Base-by-base conservation (phyloP, 1,140 invertebrate species). In the Saccostrea echinata region DNA sequence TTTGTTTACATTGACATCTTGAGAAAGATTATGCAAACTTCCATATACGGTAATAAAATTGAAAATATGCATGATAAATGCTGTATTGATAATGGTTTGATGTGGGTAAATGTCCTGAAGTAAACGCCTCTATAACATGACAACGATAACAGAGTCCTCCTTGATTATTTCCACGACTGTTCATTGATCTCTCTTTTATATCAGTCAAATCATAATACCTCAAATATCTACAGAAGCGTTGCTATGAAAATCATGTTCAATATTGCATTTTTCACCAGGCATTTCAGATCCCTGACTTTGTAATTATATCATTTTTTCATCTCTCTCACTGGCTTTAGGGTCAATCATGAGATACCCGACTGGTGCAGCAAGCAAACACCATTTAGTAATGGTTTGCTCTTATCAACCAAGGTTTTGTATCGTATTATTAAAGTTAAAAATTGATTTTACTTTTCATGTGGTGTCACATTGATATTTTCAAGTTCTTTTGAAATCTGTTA, bases 41-140 rank as follows among this genome's bases (percentile, higher is more conserved):
- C 27, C 68, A n/a, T n/a, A 76, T 30, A 76, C n/a, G n/a, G n/a
- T 30, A 76, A 76, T 30, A 76, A 30, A 30, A 76, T 33, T 16
- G 68, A 76, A 76, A 76, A 76, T 27, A 33, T 76, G 68, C 68
- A 76, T 30, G 68, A 76, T 33, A 76, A 76, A 76, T 76, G 68
- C 27, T 12, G 0, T 76, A 76, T 76, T 16, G 27, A 76, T 30
- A 76, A 30, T n/a, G 12, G 68, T 24, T 76, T 27, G 27, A 76
- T 76, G 68, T 12, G 24, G 13, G 68, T 76, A 30, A 33, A 27
- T 76, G 68, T 27, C 68, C 68, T 43, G 43, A 76, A 76, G 30
- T 24, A 13, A 16, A 33, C 8, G 27, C 24, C 68, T 33, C 24
- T 21, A 27, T 76, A 30, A 30, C 68, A 30, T 9, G 9, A 27